Evolutionary conservation across 1,140 invertebrate species (phyloP).

Genomic region (Pogonomyrmex californicus): DNA sequence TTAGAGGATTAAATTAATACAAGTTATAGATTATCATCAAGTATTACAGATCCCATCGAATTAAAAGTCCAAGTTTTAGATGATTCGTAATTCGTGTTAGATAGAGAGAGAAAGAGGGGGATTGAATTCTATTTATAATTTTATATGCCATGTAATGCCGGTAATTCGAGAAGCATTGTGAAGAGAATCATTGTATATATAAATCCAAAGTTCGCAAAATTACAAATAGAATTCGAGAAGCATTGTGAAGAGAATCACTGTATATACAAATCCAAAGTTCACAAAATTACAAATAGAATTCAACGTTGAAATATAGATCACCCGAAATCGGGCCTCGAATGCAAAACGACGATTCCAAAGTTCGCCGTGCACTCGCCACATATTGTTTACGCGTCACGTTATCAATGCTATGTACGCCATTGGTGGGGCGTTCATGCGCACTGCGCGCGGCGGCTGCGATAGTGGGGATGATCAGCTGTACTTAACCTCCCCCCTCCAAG

Average conservation of each 20-base stretch:
- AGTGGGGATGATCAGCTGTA: constrained; percentile 75
- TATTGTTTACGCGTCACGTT: background rate
- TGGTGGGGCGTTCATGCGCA: background rate
- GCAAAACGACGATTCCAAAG: constrained; percentile 14
- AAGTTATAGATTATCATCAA: background rate
- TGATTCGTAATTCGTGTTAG: background rate
- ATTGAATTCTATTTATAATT: background rate
- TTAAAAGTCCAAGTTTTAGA: background rate
- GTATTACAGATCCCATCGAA: background rate
- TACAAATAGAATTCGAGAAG: background rate
- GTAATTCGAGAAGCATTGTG: background rate
- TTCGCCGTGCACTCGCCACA: background rate
- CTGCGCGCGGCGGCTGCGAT: background rate
- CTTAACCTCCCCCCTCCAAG: constrained; percentile 52
- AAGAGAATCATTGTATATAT: background rate
- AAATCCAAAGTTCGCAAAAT: constrained; percentile 10
- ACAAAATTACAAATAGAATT: constrained; percentile 18
- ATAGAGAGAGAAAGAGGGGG: background rate
- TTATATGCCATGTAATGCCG: too few species aligned
- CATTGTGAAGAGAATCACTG: background rate
- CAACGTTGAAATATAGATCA: background rate
- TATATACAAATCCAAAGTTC: background rate
- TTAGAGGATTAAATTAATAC: too few species aligned
- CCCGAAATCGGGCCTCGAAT: background rate
- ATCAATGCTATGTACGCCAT: background rate